Conservation (phyloP, 2,797 vertebrate species). For the Craterocephalus amniculus region DNA sequence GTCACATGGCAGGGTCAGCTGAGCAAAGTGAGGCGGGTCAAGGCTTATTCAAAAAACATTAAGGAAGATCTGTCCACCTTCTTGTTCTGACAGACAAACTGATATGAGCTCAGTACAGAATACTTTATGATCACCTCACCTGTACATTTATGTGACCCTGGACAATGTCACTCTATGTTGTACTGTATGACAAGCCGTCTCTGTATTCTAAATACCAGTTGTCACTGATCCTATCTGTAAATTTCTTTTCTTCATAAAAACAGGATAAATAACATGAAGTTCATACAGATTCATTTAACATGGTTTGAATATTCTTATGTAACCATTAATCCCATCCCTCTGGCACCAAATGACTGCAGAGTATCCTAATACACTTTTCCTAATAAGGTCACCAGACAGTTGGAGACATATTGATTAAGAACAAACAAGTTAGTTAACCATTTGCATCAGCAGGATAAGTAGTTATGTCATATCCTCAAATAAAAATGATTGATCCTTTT, state of each 20-base stretch:
- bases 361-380: constrained; percentile 1
- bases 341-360: neutral
- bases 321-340: neutral
- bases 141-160: constrained; percentile 10
- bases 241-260: neutral
- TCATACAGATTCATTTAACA: neutral
- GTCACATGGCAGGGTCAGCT: constrained; percentile 40
- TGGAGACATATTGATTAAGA: constrained; percentile 32
- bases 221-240: neutral
- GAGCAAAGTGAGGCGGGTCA: constrained; percentile 9
- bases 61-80: constrained; percentile 13
- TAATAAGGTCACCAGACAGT: constrained; percentile 13
- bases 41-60: neutral
- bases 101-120: constrained; percentile 20
- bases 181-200: constrained; percentile 12
- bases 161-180: constrained; percentile 7
- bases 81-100: constrained; percentile 10
- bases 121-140: constrained; percentile 44
- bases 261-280: neutral
- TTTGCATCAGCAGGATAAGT: constrained; percentile 9
- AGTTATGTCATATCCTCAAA: constrained; percentile 13
- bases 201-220: neutral
- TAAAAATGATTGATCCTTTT: neutral
- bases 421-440: constrained; percentile 21
- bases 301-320: neutral